Evolutionary conservation across 1,140 invertebrate genomes (phyloP).

Genomic region (Euura lappo): DNA sequence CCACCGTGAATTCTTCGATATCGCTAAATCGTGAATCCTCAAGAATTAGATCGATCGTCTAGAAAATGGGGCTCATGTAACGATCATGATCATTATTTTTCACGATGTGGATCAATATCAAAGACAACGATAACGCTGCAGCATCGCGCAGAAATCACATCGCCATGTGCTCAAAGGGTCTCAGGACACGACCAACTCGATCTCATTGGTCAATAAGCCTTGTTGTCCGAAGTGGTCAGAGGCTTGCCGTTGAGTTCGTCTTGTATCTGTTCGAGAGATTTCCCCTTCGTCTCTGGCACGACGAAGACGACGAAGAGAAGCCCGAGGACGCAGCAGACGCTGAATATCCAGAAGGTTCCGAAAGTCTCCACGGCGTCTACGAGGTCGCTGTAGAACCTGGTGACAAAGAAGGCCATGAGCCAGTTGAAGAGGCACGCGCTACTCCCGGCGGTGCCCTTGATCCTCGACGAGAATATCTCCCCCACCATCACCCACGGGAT

Average conservation of each 20-base stretch:
- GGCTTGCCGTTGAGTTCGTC: slow-evolving; percentile 57
- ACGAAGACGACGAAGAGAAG: slow-evolving; percentile 77
- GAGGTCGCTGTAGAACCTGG: slow-evolving; percentile 75
- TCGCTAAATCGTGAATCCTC: too few relatives aligned
- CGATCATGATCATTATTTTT: too few relatives aligned
- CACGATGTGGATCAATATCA: too few relatives aligned
- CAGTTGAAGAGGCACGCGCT: slow-evolving; percentile 80
- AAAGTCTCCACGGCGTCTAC: slow-evolving; percentile 63
- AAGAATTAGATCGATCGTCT: too few relatives aligned
- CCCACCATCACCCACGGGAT: slow-evolving; percentile 83
- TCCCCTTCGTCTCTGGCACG: slow-evolving; percentile 91
- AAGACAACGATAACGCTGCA: too few relatives aligned
- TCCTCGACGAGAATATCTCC: slow-evolving; percentile 75
- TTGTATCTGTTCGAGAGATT: slow-evolving; percentile 84
- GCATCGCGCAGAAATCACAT: too few relatives aligned
- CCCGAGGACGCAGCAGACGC: slow-evolving; percentile 72
- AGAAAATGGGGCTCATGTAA: too few relatives aligned
- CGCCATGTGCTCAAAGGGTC: too few relatives aligned
- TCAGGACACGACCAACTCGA: too few relatives aligned
- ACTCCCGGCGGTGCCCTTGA: slow-evolving; percentile 77
- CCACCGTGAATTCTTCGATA: too few relatives aligned
- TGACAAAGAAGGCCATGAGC: slow-evolving; percentile 81
- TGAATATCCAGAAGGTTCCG: slow-evolving; percentile 82
- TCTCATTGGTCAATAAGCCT: not conserved
- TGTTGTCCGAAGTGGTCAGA: not conserved